phyloP scores from a whole-genome alignment of 2,888 invertebrate genomes.

The Anodontia alba region DNA sequence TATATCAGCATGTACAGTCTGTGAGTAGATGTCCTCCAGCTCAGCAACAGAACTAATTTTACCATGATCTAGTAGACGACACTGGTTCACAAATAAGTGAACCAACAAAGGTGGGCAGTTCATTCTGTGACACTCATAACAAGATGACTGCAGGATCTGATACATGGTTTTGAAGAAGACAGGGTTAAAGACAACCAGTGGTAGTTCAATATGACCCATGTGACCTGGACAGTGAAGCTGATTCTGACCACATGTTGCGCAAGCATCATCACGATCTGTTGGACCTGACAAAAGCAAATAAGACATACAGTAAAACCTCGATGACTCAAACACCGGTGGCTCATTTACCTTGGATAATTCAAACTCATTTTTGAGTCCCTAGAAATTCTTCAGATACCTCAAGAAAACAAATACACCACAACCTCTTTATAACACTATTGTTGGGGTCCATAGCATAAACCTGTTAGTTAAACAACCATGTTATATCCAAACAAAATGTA shows the following conservation, averaged over 20 bases:
- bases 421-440: too few species aligned
- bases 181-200: constrained; percentile 95
- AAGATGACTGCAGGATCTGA: constrained; percentile 85
- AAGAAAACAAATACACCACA: not conserved
- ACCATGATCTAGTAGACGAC: constrained; percentile 89
- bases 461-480: too few species aligned
- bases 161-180: constrained; percentile 92
- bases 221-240: constrained; percentile 93
- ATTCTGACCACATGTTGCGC: constrained; percentile 91
- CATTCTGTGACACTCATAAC: constrained; percentile 85
- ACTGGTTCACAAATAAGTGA: constrained; percentile 89
- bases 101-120: constrained; percentile 59
- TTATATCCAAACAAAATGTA: too few species aligned
- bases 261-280: constrained; percentile 88
- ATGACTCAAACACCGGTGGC: too few species aligned
- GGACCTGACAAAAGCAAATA: constrained; percentile 82
- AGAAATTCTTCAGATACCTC: too few species aligned
- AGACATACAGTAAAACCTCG: too few species aligned
- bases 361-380: too few species aligned
- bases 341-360: too few species aligned
- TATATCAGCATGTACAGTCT: constrained; percentile 42
- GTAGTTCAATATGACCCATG: constrained; percentile 96
- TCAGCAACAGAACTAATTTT: constrained; percentile 65
- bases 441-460: too few species aligned
- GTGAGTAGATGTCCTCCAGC: constrained; percentile 61